Evolutionary conservation across 1,140 invertebrate genomes (phyloP), one percentile per base, ranked within the genome.

Genomic region (Drosophila bocqueti): DNA sequence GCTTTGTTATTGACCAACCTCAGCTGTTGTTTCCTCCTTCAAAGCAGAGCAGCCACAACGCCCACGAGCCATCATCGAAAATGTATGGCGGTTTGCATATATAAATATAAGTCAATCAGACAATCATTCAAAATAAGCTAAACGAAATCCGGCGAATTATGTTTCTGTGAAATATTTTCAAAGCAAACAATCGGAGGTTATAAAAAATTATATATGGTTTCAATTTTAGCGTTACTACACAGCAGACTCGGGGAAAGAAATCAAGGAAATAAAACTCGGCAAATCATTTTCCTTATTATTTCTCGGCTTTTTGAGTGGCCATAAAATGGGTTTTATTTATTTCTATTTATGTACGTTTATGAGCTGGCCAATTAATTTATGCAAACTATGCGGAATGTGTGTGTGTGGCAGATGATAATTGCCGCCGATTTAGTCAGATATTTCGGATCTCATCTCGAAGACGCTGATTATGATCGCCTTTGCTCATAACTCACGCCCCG

Each of bases 301-400:
- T 65, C 36, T 47, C 64, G 36, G 42, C 42, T 0, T 57, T 54
- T 40, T 45, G 49, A 43, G 66, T 38, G 42, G 82, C 49, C 43
- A 84, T 84, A 85, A 84, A 85, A 74, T 80, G 66, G 73, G 36
- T 65, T 73, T 67, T 64, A 64, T 67, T 64, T 64, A 66, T 83
- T 59, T 63, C 67, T 73, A 69, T 83, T 83, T 76, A 82, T 79
- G 65, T 76, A 65, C 45, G 74, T 66, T 61, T 50, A 58, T 43
- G 52, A 58, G n/a, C 52, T 38, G 26, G n/a, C 54, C 69, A 45
- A 65, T 63, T 89, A 87, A 87, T 87, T 81, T 83, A 87, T 87
- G 80, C 83, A 87, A 89, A 89, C 67, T 74, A 77, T 83, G 52
- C 76, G 76, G 72, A 83, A 83, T 83, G 34, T 50, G 47, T 83